These are phyloP conservation scores for Alethe castanea DNA, from an alignment of 2,113 vertebrate genomes.

Conservation along the genomic window DNA sequence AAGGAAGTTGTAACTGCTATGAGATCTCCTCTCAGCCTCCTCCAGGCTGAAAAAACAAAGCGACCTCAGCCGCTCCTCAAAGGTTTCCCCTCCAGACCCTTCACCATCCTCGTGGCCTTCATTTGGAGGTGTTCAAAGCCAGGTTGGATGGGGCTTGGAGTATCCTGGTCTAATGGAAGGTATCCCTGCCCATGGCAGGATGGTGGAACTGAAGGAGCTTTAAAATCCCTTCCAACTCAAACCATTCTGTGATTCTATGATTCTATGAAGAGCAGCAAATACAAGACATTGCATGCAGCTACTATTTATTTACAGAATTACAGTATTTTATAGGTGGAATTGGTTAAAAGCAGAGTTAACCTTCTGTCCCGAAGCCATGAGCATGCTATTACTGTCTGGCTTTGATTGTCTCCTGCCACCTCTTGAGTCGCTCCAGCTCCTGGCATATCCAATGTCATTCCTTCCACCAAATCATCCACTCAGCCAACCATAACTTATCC, in stretches of 20 bases:
- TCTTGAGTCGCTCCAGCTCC: not conserved
- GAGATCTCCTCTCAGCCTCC: not conserved
- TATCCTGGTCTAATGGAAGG: not conserved
- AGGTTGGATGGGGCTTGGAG: not conserved
- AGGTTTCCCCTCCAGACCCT: not conserved
- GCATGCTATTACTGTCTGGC: not conserved
- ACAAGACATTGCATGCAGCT: not conserved
- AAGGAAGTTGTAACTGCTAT: rapidly evolving
- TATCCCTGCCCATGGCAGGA: too few relatives aligned
- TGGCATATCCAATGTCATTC: not conserved
- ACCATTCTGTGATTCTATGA: not conserved
- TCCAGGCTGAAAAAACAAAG: not conserved
- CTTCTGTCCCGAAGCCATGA: not conserved
- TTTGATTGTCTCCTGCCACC: not conserved
- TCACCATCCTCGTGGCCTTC: not conserved
- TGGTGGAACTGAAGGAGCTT: not conserved
- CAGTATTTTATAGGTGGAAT: not conserved
- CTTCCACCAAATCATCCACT: not conserved
- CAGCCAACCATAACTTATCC: not conserved
- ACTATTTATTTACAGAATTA: not conserved
- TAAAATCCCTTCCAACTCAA: not conserved
- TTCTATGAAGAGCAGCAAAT: not conserved
- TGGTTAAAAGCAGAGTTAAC: not conserved
- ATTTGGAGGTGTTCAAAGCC: not conserved
- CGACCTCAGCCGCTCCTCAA: not conserved